Percentiles rank a stretch among this genome's conserved stretches.
Evolutionary conservation across 2,888 invertebrate species (phyloP).

Genomic region (Axea sp.): DNA sequence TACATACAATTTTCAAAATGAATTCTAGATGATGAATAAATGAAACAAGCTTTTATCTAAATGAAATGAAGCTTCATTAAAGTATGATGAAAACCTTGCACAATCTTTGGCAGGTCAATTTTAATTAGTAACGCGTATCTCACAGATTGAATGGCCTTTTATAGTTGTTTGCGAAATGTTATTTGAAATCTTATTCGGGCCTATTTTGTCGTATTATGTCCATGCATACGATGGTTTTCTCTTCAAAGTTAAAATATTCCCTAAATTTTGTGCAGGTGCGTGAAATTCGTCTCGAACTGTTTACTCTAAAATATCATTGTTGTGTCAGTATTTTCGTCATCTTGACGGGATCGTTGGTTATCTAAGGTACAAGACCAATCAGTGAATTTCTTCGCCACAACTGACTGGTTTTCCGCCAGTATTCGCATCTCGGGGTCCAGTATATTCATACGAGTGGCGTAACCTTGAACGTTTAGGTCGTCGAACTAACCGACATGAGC

Average conservation of each 20-base stretch:
- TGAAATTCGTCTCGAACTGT: constrained; percentile 17
- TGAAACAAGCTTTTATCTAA: constrained; percentile 3
- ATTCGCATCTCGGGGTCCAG: constrained; percentile 65
- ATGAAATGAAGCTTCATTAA: constrained; percentile 11
- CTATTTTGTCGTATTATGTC: neutral
- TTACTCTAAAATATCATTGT: constrained; percentile 13
- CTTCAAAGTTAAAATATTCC: neutral
- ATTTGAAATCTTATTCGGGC: neutral
- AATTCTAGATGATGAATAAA: constrained; percentile 4
- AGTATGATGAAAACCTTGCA: constrained; percentile 1
- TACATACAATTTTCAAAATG: too few species aligned
- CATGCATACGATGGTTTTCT: neutral
- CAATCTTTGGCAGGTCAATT: constrained; percentile 10
- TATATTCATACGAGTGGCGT: constrained; percentile 71
- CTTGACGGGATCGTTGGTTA: constrained; percentile 21
- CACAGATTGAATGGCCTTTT: constrained; percentile 11
- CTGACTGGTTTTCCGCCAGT: constrained; percentile 66
- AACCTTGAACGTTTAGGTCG: constrained; percentile 74
- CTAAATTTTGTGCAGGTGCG: neutral
- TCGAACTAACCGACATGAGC: constrained; percentile 71
- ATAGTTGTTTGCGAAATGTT: constrained; percentile 10
- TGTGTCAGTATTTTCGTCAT: constrained; percentile 2
- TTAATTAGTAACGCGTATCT: constrained; percentile 12
- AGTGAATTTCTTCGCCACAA: constrained; percentile 36
- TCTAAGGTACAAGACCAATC: constrained; percentile 38